Conservation (phyloP, 2,797 vertebrate genomes). For the Smutsia temminckii region DNA sequence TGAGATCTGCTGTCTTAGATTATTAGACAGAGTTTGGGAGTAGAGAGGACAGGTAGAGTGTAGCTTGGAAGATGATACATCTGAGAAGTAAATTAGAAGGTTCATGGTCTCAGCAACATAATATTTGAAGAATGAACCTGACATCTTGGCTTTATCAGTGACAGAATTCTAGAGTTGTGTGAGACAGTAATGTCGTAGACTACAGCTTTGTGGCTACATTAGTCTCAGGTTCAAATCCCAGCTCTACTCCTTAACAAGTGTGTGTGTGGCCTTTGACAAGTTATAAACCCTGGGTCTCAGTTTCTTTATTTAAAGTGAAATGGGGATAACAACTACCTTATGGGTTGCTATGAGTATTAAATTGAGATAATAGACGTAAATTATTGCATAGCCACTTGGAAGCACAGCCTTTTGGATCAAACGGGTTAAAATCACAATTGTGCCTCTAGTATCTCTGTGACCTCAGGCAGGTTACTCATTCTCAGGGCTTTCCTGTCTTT, state of each 20-base stretch:
- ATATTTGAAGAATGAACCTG: constrained; percentile 7
- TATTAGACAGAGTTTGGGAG: background rate
- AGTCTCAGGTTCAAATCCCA: background rate
- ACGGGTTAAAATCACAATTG: constrained; percentile 12
- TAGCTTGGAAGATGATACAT: background rate
- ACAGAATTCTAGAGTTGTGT: background rate
- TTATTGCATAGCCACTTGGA: background rate
- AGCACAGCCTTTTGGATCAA: background rate
- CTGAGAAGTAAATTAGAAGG: background rate
- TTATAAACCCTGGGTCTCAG: constrained; percentile 1
- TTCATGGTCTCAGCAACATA: background rate
- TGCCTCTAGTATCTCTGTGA: background rate
- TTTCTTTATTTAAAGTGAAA: constrained; percentile 21
- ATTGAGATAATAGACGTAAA: background rate
- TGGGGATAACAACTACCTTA: background rate
- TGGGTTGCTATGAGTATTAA: constrained; percentile 23
- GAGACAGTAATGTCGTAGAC: background rate
- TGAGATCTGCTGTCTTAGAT: background rate
- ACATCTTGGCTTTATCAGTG: constrained; percentile 3
- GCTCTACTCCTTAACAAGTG: background rate
- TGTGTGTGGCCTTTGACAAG: background rate
- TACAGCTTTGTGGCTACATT: background rate
- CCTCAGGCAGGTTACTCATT: background rate
- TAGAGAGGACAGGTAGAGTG: background rate
- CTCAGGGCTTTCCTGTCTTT: background rate